Evolutionary conservation across 2,888 invertebrate species (phyloP).

Genomic region (Hyalella azteca): DNA sequence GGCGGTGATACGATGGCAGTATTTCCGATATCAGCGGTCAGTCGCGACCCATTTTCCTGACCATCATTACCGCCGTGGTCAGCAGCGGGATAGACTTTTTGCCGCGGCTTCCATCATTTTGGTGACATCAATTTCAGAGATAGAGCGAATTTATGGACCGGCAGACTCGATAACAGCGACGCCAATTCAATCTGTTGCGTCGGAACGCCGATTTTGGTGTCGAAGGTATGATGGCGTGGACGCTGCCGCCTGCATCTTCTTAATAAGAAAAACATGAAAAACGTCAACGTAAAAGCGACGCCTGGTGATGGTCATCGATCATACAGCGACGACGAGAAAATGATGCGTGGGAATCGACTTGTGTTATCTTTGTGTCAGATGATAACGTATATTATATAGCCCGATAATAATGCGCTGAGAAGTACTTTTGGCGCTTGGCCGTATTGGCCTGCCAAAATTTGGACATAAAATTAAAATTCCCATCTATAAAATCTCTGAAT

Average conservation of each 20-base stretch:
- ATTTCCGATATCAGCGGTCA: conserved; percentile 37
- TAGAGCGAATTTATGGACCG: conserved; percentile 38
- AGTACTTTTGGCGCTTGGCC: too few relatives aligned
- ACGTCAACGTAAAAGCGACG: neutral
- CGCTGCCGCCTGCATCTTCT: conserved; percentile 18
- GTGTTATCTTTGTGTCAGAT: conserved; percentile 1
- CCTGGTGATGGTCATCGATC: conserved; percentile 10
- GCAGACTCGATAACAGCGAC: conserved; percentile 34
- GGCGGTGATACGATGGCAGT: conserved; percentile 19
- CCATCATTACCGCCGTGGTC: conserved; percentile 35
- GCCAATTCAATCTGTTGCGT: conserved; percentile 38
- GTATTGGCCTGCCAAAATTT: too few relatives aligned
- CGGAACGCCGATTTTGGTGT: conserved; percentile 35
- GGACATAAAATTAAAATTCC: too few relatives aligned
- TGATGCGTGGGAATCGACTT: neutral
- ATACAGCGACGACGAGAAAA: conserved; percentile 3
- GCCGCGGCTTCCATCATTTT: conserved; percentile 39
- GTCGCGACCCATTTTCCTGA: conserved; percentile 34
- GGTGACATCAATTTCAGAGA: conserved; percentile 40
- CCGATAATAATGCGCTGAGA: too few relatives aligned
- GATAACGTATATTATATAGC: too few relatives aligned
- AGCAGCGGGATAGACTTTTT: conserved; percentile 36
- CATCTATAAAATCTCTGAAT: too few relatives aligned
- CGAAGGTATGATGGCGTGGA: conserved; percentile 1
- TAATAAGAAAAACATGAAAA: conserved; percentile 33